Conservation (phyloP, 2,797 vertebrate genomes). For the Acrocephalus scirpaceus region DNA sequence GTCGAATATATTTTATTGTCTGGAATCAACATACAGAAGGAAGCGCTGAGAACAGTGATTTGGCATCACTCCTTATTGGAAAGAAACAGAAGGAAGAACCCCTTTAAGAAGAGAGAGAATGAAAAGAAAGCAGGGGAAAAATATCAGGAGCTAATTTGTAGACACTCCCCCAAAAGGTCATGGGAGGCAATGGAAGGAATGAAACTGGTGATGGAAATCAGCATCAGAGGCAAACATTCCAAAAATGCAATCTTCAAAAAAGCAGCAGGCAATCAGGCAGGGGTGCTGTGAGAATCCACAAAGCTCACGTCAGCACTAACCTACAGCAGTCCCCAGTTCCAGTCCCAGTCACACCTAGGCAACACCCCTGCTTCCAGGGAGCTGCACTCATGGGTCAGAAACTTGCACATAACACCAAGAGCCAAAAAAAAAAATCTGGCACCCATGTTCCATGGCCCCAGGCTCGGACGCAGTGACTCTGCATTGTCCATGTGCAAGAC, state of each 20-base stretch:
- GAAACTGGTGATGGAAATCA: conserved; percentile 38
- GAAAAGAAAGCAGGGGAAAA: neutral
- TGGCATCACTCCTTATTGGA: neutral
- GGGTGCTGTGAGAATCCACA: conserved; percentile 46
- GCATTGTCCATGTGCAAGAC: neutral
- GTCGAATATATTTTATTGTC: neutral
- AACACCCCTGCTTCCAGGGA: neutral
- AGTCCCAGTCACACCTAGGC: neutral
- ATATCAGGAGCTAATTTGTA: neutral
- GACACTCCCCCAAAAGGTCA: neutral
- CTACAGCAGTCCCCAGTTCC: neutral
- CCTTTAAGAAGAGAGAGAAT: neutral
- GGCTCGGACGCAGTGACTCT: neutral
- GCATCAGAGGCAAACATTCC: conserved; percentile 10
- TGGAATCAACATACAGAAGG: neutral
- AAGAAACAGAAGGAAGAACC: neutral
- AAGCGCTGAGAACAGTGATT: neutral
- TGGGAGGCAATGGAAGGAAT: conserved; percentile 35
- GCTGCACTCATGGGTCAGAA: neutral
- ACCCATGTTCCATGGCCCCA: neutral
- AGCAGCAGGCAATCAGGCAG: conserved; percentile 50
- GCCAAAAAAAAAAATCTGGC: neutral
- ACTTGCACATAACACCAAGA: neutral
- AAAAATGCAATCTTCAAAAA: conserved; percentile 10
- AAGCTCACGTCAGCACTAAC: neutral